Percentiles rank a stretch among this genome's conserved stretches.
Conservation (phyloP, 2,888 invertebrate genomes). For the Morpho deidamia region DNA sequence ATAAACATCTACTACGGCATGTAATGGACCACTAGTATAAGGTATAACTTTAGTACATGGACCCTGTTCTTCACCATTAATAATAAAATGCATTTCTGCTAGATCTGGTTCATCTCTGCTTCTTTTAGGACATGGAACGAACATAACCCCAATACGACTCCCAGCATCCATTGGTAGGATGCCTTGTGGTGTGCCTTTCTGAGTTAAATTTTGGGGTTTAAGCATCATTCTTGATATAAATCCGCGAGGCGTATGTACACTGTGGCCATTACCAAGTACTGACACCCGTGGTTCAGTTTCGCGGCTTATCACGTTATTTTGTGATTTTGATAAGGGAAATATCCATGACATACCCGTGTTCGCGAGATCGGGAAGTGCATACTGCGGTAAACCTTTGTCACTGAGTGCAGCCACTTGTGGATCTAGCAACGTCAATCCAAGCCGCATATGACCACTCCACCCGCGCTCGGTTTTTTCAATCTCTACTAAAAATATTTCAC, state of each 20-base stretch:
- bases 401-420: slow-evolving; percentile 84
- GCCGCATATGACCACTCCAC: slow-evolving; percentile 89
- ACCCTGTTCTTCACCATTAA: slow-evolving; percentile 97
- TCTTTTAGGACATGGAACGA: slow-evolving; percentile 81
- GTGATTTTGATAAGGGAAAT: slow-evolving; percentile 93
- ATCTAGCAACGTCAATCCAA: slow-evolving; percentile 92
- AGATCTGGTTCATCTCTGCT: slow-evolving; percentile 80
- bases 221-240: slow-evolving; percentile 80
- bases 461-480: slow-evolving; percentile 96
- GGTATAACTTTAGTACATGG: slow-evolving; percentile 93
- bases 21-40: slow-evolving; percentile 87
- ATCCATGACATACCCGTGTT: slow-evolving; percentile 95
- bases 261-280: slow-evolving; percentile 63
- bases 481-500: slow-evolving; percentile 96
- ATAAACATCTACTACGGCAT: slow-evolving; percentile 97
- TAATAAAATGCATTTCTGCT: slow-evolving; percentile 97
- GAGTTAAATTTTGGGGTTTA: slow-evolving; percentile 79
- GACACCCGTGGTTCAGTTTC: slow-evolving; percentile 56
- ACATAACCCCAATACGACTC: slow-evolving; percentile 94
- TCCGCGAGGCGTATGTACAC: slow-evolving; percentile 65
- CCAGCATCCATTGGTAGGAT: slow-evolving; percentile 95
- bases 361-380: slow-evolving; percentile 93
- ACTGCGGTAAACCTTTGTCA: slow-evolving; percentile 86
- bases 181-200: slow-evolving; percentile 73
- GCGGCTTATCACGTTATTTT: slow-evolving; percentile 79